Conservation (phyloP, 1,140 invertebrate genomes). For the Cotesia vestalis region DNA sequence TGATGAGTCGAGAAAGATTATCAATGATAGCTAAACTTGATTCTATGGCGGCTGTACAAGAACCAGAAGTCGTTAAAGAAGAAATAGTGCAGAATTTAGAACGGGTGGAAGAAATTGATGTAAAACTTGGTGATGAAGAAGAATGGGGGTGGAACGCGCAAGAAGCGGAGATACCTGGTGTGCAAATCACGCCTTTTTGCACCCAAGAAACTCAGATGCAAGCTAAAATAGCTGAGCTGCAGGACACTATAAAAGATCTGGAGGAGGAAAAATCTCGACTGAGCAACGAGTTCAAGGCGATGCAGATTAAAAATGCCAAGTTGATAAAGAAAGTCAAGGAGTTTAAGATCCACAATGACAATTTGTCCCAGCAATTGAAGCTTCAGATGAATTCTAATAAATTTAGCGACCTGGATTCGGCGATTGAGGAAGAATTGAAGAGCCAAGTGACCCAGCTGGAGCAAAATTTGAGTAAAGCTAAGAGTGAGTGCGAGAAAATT, state of each 20-base stretch:
- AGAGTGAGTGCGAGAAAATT: constrained; percentile 68
- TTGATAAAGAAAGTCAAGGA: constrained; percentile 81
- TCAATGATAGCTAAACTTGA: neutral
- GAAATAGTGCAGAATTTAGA: neutral
- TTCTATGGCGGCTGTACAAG: neutral
- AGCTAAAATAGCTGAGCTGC: constrained; percentile 58
- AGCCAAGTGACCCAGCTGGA: constrained; percentile 73
- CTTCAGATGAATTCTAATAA: constrained; percentile 65
- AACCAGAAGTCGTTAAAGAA: neutral
- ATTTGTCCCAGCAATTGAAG: constrained; percentile 68
- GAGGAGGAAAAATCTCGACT: constrained; percentile 64
- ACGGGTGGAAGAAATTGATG: neutral
- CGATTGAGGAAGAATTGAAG: constrained; percentile 80
- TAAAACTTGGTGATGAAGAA: constrained; percentile 62
- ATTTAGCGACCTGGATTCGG: constrained; percentile 74
- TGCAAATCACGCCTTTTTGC: constrained; percentile 36
- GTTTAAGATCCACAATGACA: constrained; percentile 73
- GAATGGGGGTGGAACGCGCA: constrained; percentile 69
- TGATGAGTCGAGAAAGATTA: neutral
- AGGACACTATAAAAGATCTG: constrained; percentile 65
- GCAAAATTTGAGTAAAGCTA: constrained; percentile 70
- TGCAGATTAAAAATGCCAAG: constrained; percentile 74
- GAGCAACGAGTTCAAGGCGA: constrained; percentile 69
- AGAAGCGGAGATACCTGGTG: constrained; percentile 61
- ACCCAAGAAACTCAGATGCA: constrained; percentile 48